phyloP scores from a whole-genome alignment of 2,888 invertebrate species.

The Anthophora plumipes region DNA sequence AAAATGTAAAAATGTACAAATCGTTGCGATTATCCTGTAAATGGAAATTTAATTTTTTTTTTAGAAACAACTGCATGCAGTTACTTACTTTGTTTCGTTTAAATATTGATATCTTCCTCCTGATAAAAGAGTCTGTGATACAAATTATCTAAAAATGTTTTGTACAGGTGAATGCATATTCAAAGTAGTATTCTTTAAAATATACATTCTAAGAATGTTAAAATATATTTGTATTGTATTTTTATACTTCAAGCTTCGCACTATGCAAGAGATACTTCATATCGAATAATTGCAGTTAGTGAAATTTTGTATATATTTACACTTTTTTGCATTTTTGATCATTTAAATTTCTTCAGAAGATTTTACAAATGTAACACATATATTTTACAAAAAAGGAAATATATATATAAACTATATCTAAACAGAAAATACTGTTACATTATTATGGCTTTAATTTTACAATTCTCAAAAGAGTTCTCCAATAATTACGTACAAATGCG shows the following conservation, averaged over 20 bases:
- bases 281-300: no score
- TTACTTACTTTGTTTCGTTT: not conserved
- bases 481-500: not conserved
- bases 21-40: not conserved
- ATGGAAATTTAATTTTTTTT: not conserved
- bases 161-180: no score
- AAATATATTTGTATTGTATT: not conserved
- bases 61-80: not conserved
- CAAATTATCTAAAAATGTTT: slow-evolving; percentile 1
- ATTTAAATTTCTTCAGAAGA: no score
- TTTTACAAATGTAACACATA: not conserved
- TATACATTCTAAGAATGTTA: not conserved
- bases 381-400: no score
- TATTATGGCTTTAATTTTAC: no score
- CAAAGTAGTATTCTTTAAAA: not conserved
- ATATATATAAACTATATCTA: no score
- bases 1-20: not conserved
- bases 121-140: not conserved
- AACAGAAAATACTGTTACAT: no score
- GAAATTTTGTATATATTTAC: not conserved
- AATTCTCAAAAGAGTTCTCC: not conserved
- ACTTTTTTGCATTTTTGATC: not conserved
- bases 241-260: not conserved
- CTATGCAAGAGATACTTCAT: no score
- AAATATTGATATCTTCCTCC: not conserved